Evolutionary conservation across 2,888 invertebrate genomes (phyloP), one percentile per base, ranked within the genome.

Genomic region (Amphiduros pacificus): DNA sequence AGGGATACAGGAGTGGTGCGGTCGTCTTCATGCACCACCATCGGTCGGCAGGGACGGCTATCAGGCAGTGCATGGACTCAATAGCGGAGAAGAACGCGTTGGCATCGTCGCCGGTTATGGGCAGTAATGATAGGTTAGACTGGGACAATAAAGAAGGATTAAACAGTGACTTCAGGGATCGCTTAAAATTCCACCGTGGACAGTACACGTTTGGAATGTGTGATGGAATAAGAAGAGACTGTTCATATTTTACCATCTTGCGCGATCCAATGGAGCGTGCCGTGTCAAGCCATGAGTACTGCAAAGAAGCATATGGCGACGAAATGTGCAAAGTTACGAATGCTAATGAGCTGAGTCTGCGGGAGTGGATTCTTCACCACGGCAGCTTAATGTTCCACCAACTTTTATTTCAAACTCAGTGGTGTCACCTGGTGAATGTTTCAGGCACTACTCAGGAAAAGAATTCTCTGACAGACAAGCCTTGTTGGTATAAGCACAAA

Each of bases 401-500:
- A 48, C 60, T 68, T 14, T 36, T 65, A 24, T 64, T 61, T 48
- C 57, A 56, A 26, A 22, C 62, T n/a, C n/a, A n/a, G n/a, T 58
- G 60, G 22, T 68, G 68, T 55, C 55, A 53, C 22, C 31, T 40
- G 5, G 48, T 60, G 11, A 55, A 65, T 51, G 66, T 1, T 60
- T 63, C 63, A 56, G 55, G 6, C 41, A 57, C 4, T 32, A 54
- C n/a, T 56, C 59, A 20, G n/a, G n/a, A n/a, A n/a, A n/a, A n/a
- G n/a, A n/a, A 22, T 17, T n/a, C 20, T 22, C 20, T n/a, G 9
- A 44, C n/a, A 11, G 22, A n/a, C 6, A n/a, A n/a, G 26, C 66
- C 68, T 11, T 68, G 68, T 52, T 68, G 68, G 68, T 54, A 56
- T 17, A 60, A 60, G 40, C 66, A 66, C 41, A 62, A 63, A 59